These are phyloP conservation scores for Burhinus bistriatus DNA, from an alignment of 2,113 vertebrate species.

Conservation along the genomic window DNA sequence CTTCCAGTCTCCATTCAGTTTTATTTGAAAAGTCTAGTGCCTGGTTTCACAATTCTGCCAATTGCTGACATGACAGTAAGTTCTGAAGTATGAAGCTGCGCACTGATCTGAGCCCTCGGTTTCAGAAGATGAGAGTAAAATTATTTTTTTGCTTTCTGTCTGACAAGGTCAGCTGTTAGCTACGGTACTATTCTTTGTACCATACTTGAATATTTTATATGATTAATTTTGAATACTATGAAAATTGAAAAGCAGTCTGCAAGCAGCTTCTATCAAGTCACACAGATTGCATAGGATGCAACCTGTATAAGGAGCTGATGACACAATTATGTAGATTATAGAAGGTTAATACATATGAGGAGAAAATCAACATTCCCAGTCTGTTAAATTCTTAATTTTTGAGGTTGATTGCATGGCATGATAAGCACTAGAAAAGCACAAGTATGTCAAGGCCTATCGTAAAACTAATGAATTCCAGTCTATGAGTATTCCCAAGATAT, in stretches of 20 bases:
- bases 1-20: neutral
- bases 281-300: neutral
- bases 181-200: neutral
- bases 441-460: neutral
- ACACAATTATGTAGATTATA: neutral
- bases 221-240: neutral
- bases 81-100: neutral
- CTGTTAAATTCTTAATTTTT: neutral
- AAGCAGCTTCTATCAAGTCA: neutral
- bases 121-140: neutral
- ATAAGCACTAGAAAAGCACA: neutral
- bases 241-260: neutral
- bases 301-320: neutral
- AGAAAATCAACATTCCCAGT: neutral
- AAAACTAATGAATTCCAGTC: neutral
- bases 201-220: neutral
- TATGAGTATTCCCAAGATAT: neutral
- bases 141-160: neutral
- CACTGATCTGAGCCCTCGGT: neutral
- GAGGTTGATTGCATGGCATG: neutral
- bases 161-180: neutral
- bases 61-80: neutral
- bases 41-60: neutral
- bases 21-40: neutral
- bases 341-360: neutral